phyloP scores from a whole-genome alignment of 2,797 vertebrate genomes.

The Salarias fasciatus region DNA sequence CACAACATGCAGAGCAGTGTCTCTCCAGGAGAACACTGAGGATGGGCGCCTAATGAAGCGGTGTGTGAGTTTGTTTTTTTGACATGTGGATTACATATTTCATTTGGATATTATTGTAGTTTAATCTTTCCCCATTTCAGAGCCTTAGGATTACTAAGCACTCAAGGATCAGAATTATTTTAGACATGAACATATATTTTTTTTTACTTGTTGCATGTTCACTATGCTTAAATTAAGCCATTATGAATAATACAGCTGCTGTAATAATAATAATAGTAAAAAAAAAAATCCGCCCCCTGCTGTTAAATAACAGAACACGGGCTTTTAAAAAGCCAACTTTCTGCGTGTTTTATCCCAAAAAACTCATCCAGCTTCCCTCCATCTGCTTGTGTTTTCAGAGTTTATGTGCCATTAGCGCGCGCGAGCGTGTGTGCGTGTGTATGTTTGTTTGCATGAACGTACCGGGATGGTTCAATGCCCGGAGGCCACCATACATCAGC shows the following conservation, averaged over 20 bases:
- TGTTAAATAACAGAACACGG: slow-evolving; percentile 35
- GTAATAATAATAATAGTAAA: not conserved
- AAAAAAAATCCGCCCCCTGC: slow-evolving; percentile 45
- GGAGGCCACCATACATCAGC: slow-evolving; percentile 55
- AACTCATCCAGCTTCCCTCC: slow-evolving; percentile 61
- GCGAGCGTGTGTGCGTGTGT: too few species aligned
- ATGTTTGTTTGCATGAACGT: slow-evolving; percentile 37
- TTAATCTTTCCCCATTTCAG: slow-evolving; percentile 1
- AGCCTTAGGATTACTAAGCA: slow-evolving; percentile 14
- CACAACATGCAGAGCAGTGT: too few species aligned
- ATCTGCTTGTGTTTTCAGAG: slow-evolving; percentile 33
- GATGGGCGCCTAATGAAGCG: too few species aligned
- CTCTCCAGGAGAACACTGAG: too few species aligned
- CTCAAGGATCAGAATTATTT: slow-evolving; percentile 13
- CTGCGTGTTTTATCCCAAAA: slow-evolving; percentile 35
- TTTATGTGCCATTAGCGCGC: slow-evolving; percentile 3
- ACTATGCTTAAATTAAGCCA: slow-evolving; percentile 11
- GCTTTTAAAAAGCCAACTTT: slow-evolving; percentile 46
- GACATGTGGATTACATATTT: slow-evolving; percentile 11
- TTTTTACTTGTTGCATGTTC: slow-evolving; percentile 2
- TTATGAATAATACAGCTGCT: slow-evolving; percentile 8
- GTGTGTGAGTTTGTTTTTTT: not conserved
- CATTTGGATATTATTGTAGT: slow-evolving; percentile 8
- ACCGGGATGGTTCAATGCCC: slow-evolving; percentile 33
- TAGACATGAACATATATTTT: slow-evolving; percentile 3